phyloP scores from a whole-genome alignment of 1,140 invertebrate genomes.

The Drosophila yakuba region DNA sequence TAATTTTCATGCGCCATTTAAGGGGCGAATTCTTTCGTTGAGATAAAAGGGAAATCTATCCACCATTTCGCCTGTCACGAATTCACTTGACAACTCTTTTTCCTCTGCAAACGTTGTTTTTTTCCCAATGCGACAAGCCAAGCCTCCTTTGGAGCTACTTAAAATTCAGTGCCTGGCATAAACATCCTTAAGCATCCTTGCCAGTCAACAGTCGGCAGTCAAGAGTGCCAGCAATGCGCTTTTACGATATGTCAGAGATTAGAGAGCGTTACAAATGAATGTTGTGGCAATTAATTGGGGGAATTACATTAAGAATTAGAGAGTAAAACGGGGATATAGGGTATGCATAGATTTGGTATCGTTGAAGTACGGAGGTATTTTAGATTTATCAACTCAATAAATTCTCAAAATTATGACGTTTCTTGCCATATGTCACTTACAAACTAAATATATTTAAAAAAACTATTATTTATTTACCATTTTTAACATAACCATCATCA shows the following conservation, averaged over 20 bases:
- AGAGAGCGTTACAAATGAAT: conserved; percentile 46
- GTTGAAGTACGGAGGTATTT: too few relatives aligned
- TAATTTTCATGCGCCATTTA: conserved; percentile 82
- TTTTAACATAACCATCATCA: too few relatives aligned
- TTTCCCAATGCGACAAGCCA: conserved; percentile 35
- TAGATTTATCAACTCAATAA: too few relatives aligned
- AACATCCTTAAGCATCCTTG: conserved; percentile 73
- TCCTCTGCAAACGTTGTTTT: conserved; percentile 20
- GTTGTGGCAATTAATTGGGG: conserved; percentile 67
- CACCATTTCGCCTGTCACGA: conserved; percentile 50
- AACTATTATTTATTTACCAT: not conserved
- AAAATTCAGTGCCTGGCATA: conserved; percentile 76
- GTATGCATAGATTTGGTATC: too few relatives aligned
- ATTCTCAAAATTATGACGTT: too few relatives aligned
- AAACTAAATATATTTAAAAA: not conserved
- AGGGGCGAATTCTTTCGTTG: conserved; percentile 46
- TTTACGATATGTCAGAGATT: conserved; percentile 82
- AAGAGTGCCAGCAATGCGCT: conserved; percentile 61
- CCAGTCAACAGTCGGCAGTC: conserved; percentile 53
- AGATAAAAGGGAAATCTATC: not conserved
- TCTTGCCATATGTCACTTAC: too few relatives aligned
- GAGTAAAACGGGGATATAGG: not conserved
- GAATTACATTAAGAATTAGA: conserved; percentile 13
- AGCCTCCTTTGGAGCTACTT: conserved; percentile 63
- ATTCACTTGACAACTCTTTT: conserved; percentile 82